Evolutionary conservation across 2,797 vertebrate species (phyloP), one percentile per base, ranked within the genome.

Genomic region (Melanotaenia trifasciata): DNA sequence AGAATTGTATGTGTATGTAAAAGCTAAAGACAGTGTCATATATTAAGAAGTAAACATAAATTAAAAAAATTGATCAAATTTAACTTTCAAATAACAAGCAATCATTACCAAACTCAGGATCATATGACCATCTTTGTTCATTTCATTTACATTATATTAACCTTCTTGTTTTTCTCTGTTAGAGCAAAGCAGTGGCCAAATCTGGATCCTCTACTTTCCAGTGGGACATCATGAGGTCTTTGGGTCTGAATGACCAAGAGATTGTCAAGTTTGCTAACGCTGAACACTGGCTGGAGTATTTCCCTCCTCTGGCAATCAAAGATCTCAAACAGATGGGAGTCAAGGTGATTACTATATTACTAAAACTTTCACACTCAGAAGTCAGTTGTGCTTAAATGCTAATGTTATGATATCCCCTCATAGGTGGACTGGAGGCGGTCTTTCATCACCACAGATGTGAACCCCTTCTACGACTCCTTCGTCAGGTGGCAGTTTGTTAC

Each of bases 401-500:
- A 4, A 12, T 71, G 16, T 73, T 18, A 3, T 79, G 8, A 61
- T 67, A 4, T 78, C 6, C 50, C 30, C 18, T 84, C 74, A 76
- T 81, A 99, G 98, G 93, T 98, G 76, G 98, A 99, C 67, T 99
- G 98, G 98, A 95, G 98, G 26, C 97, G 98, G 26, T 99, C 98
- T 11, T 99, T 99, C 86, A 94, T 99, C 74, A 99, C 98, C 22
- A 99, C 98, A 2, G 94, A 99, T 56, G 96, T 97, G 54, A 99
- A 99, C 65, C 98, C 98, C 28, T 99, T 96, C 67, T 99, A 99
- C 1, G 98, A 99, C 87, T 98, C 98, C 14, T 99, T 99, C 67
- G 96, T 99, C 51, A 95, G 95, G 12, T 99, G 98, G 98, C 98
- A 99, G n/a, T 99, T 95, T 87, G 79, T 97, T 50, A 98, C 95